Conservation (phyloP, 2,797 vertebrate genomes). For the Phrynocephalus guinanensis region DNA sequence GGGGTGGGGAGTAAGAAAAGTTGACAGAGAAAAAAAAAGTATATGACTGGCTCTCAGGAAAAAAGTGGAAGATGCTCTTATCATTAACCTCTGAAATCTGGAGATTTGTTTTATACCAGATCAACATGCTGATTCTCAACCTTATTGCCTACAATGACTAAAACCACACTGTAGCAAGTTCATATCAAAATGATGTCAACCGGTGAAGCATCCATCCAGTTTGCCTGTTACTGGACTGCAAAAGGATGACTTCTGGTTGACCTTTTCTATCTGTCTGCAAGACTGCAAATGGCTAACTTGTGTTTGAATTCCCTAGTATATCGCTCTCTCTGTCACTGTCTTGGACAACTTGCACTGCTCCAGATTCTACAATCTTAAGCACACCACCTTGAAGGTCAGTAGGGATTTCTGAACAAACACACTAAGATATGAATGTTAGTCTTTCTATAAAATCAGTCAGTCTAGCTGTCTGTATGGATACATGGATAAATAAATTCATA, state of each 20-base stretch:
- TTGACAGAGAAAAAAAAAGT: constrained; percentile 36
- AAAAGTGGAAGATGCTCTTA: not conserved
- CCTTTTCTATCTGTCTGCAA: constrained; percentile 43
- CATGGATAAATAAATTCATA: not conserved
- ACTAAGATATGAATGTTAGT: not conserved
- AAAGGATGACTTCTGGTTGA: constrained; percentile 40
- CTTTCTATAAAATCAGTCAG: not conserved
- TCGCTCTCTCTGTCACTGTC: constrained; percentile 2
- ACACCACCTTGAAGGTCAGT: not conserved
- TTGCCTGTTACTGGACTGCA: constrained; percentile 11
- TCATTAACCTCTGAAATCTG: constrained; percentile 4
- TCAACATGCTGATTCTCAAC: constrained; percentile 16
- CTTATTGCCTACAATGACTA: constrained; percentile 41
- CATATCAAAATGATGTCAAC: not conserved
- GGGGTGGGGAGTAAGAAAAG: constrained; percentile 44
- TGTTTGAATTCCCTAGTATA: constrained; percentile 49
- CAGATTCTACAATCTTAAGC: constrained; percentile 5
- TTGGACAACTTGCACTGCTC: not conserved
- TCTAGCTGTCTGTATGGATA: no score
- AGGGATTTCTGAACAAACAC: not conserved
- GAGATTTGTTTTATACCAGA: constrained; percentile 32
- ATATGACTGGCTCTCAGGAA: constrained; percentile 13
- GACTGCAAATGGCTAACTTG: not conserved
- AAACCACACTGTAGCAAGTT: constrained; percentile 14
- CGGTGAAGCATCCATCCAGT: not conserved